Evolutionary conservation across 2,888 invertebrate genomes (phyloP), one percentile per base, ranked within the genome.

Genomic region (Drosophila kokeensis): DNA sequence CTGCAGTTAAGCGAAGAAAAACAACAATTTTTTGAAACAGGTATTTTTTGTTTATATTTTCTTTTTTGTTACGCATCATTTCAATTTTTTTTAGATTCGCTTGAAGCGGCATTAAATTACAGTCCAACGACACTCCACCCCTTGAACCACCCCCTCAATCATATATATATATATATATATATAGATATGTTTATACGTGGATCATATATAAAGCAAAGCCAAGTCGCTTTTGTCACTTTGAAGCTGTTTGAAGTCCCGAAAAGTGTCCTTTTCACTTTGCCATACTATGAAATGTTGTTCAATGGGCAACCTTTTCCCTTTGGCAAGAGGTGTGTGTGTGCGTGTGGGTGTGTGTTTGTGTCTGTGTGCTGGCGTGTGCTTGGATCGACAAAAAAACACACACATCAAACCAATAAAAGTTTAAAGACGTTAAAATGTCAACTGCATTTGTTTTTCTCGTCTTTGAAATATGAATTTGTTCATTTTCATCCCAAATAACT

Each of bases 391-490:
- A 42, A 54, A 24, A 24, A 15, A n/a, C 40, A 45, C 64, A 62
- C 64, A 70, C 65, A 85, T 74, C 71, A 75, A 81, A 81, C 76
- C 79, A 77, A 82, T 89, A 89, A 77, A 76, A 76, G 70, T 79
- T 85, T 73, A 89, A 90, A 90, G 75, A 84, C 87, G 81, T 79
- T 72, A 87, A 87, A 80, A 87, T 68, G 90, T 90, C 87, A 87
- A 75, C 82, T 87, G 89, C 87, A 87, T 90, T 89, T 77, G 87
- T 53, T 59, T 52, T 55, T 63, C 30, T 45, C 4, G 7, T 27
- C 69, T 87, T 84, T 90, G 85, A 87, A 82, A 89, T 90, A 90
- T 90, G 90, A 87, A 87, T 83, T 90, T 75, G 69, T 66, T 50
- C 60, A 49, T 42, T 32, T 48, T 60, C 42, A 8, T 58, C 66